Evolutionary conservation across 2,888 invertebrate species (phyloP).

Genomic region (Pollenia griseotomentosa): DNA sequence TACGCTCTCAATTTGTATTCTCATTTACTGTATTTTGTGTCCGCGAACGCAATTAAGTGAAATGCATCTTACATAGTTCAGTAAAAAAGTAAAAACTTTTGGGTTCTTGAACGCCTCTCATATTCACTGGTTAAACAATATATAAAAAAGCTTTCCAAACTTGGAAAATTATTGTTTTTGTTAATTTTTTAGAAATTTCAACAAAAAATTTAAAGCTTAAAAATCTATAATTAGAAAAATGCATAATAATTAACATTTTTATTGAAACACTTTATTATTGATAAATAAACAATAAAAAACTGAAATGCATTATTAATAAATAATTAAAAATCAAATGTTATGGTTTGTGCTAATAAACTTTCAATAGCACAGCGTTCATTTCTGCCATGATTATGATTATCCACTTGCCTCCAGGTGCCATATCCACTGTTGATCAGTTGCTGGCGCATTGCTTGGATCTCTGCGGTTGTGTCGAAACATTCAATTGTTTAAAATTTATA

Average conservation of each 20-base stretch:
- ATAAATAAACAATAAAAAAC: slow-evolving; percentile 42
- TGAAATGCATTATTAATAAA: slow-evolving; percentile 6
- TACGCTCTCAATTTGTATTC: no score
- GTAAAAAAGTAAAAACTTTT: no score
- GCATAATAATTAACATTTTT: not conserved
- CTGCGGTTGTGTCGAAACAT: slow-evolving; percentile 74
- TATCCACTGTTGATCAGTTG: slow-evolving; percentile 80
- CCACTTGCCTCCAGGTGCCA: slow-evolving; percentile 84
- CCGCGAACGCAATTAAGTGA: no score
- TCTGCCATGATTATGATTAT: slow-evolving; percentile 72
- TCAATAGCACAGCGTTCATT: slow-evolving; percentile 59
- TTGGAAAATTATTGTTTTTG: no score
- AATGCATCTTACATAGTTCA: no score
- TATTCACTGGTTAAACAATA: no score
- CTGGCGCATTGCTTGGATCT: slow-evolving; percentile 84
- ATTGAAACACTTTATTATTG: not conserved
- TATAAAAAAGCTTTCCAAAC: no score
- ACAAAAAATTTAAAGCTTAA: not conserved
- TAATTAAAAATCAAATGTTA: slow-evolving; percentile 65
- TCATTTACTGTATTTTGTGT: no score
- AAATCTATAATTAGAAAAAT: not conserved
- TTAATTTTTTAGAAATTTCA: not conserved
- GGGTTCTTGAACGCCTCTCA: no score
- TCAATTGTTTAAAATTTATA: not conserved
- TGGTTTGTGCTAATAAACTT: slow-evolving; percentile 66